Evolutionary conservation across 2,797 vertebrate species (phyloP).

Genomic region (Eleutherodactylus coqui): DNA sequence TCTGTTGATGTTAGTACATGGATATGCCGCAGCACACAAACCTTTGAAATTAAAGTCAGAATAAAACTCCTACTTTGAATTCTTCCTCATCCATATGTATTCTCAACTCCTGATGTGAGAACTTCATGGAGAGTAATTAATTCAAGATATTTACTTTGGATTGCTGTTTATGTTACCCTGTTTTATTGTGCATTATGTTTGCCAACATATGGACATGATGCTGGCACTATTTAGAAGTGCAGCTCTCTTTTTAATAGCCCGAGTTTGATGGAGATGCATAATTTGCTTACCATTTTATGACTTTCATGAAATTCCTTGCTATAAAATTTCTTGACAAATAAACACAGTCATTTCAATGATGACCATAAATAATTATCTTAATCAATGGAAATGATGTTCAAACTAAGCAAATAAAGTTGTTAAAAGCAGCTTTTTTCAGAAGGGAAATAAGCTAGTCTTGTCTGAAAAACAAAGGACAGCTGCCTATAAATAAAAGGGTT

Average conservation of each 20-base stretch:
- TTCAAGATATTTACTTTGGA: constrained; percentile 62
- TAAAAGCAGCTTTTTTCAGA: constrained; percentile 11
- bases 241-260: constrained; percentile 61
- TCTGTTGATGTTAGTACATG: background rate
- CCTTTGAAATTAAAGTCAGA: constrained; percentile 12
- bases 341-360: constrained; percentile 53
- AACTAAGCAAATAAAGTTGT: constrained; percentile 41
- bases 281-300: constrained; percentile 54
- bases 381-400: constrained; percentile 56
- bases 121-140: constrained; percentile 62
- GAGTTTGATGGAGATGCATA: constrained; percentile 58
- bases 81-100: constrained; percentile 53
- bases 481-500: constrained; percentile 9
- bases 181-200: constrained; percentile 63
- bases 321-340: constrained; percentile 60
- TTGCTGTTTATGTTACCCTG: constrained; percentile 58
- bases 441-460: constrained; percentile 2
- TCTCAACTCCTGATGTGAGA: constrained; percentile 37
- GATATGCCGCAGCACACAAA: background rate
- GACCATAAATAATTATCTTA: constrained; percentile 63
- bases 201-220: constrained; percentile 62
- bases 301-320: constrained; percentile 57
- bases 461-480: constrained; percentile 13
- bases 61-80: constrained; percentile 35
- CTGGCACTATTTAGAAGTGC: constrained; percentile 60